Evolutionary conservation across 2,888 invertebrate species (phyloP), one percentile per base, ranked within the genome.

Genomic region (Cryptophagus acutangulus): DNA sequence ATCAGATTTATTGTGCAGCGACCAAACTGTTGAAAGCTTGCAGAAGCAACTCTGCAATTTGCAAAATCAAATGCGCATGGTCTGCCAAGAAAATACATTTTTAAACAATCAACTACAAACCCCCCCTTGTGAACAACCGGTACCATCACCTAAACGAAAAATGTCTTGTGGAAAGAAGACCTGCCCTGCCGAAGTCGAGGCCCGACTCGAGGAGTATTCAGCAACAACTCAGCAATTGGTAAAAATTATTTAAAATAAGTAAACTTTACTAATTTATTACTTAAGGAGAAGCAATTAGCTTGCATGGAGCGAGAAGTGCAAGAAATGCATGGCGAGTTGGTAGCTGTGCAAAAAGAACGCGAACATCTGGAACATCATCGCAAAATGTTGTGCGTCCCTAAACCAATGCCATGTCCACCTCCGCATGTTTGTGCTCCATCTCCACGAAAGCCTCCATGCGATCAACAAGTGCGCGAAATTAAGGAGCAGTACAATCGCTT

Each of bases 1-100:
- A 58, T 77, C 79, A 56, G 79, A 81, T 54, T 58, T 81, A 43
- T 71, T 80, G 63, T 74, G 74, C 25, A 80, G 80, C 52, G 81
- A 82, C 51, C 76, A 77, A 51, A 74, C 75, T 10, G 67, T 81
- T 48, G 81, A 82, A 55, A 74, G 72, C 4, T 73, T 81, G 26
- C 75, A 80, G 40, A 73, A 75, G 35, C 79, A 80, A 63, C 69
- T 82, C 46, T 74, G 74, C 52, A 70, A 75, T 30, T 68, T 82
- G 34, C 80, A 81, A 53, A 74, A 75, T 31, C 81, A 82, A 62
- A 69, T 83, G 65, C 75, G 78, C 60, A 65, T 80, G 57, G 72
- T 82, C 54, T 72, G 73, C 41, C 76, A 76, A 52, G 82, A 82
- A 55, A 82, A 82, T 59, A 60, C 65, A 13, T 75, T 36, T 69